Evolutionary conservation across 2,888 invertebrate species (phyloP), one percentile per base, ranked within the genome.

Genomic region (Euplexia lucipara): DNA sequence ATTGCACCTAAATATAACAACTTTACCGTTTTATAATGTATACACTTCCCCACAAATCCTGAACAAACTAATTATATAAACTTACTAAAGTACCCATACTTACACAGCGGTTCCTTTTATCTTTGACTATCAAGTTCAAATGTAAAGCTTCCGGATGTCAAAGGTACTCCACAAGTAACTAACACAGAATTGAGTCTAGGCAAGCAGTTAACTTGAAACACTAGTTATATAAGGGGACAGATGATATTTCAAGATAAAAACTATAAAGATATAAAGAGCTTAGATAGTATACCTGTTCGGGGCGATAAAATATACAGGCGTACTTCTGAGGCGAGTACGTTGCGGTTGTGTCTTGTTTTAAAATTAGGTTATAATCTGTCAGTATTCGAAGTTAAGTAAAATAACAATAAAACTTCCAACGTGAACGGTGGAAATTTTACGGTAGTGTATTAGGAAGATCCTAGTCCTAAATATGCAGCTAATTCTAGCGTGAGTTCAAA

Each of bases 191-290:
- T 87, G 88, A 89, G 87, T 88, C 75, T 86, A 56, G 22, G 10
- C 42, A 26, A 86, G 88, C 85, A 82, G 87, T 85, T 84, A 77
- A 82, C 77, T 67, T 49, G 35, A 48, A 56, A 45, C 51, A 54
- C 70, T 37, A 48, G 49, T 35, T 73, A 67, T 57, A 59, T 32
- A 22, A 14, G 22, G 18, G 69, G 84, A 86, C 86, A 87, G 89
- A 89, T 90, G 86, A 88, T 89, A 87, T 83, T 85, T 86, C 77
- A 84, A 88, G 91, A 91, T 91, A 90, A 89, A 79, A 59, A 68
- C 72, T 81, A 83, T 86, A 82, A 84, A 87, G 82, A 83, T 88
- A 85, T 86, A 86, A 87, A 89, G 83, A 82, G 81, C 65, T 49
- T 52, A 66, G 81, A 81, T 83, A 84, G 59, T 53, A 57, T 75